A percentile compares a stretch with the other conserved stretches of the same genome.
Evolutionary conservation across 2,888 invertebrate species (phyloP).

Genomic region (Gnatocerus cornutus): DNA sequence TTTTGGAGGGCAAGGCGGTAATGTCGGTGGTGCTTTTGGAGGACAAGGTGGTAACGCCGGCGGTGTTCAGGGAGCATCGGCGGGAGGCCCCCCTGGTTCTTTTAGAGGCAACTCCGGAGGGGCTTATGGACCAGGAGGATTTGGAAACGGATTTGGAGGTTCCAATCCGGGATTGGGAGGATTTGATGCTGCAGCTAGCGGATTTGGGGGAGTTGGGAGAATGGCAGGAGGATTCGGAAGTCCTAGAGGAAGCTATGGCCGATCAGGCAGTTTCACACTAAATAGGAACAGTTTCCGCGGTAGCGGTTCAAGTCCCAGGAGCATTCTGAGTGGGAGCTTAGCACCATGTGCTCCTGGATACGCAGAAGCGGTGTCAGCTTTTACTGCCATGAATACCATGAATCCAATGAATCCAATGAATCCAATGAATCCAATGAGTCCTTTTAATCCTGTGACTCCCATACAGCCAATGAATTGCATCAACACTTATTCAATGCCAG

Average conservation of each 20-base stretch:
- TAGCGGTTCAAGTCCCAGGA: conserved; percentile 7
- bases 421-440: no score
- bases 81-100: conserved; percentile 19
- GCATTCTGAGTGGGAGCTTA: neutral
- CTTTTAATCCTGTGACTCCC: no score
- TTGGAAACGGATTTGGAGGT: no score
- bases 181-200: no score
- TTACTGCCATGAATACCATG: no score
- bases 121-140: no score
- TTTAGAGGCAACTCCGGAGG: no score
- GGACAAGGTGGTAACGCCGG: conserved; percentile 48
- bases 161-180: no score
- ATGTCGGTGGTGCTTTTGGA: neutral
- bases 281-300: neutral
- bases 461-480: no score
- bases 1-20: neutral
- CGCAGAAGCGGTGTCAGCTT: neutral
- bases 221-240: conserved; percentile 14
- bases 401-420: no score
- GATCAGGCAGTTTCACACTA: conserved; percentile 5
- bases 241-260: conserved; percentile 8
- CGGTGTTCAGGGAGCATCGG: conserved; percentile 22
- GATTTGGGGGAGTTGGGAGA: no score
- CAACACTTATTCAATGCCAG: no score
- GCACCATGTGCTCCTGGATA: conserved; percentile 29